phyloP scores from a whole-genome alignment of 2,113 vertebrate genomes.

The Fulmarus glacialis region DNA sequence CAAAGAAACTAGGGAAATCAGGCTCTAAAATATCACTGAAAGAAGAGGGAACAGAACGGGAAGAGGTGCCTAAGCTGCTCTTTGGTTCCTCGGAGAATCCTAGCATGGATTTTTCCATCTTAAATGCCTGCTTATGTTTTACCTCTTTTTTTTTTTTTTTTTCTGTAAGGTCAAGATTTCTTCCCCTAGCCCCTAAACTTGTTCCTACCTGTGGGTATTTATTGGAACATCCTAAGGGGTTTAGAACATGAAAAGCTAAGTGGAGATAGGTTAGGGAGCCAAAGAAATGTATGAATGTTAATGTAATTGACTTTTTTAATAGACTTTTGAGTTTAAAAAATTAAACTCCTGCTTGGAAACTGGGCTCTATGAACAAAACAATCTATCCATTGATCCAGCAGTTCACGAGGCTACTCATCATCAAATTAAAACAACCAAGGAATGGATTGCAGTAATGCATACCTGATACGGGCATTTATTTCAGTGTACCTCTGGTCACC shows the following conservation, averaged over 20 bases:
- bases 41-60: fast-evolving
- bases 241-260: neutral
- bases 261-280: neutral
- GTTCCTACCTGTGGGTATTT: neutral
- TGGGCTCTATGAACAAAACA: neutral
- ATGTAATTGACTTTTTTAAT: neutral
- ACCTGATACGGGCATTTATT: no score
- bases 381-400: neutral
- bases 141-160: no score
- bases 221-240: neutral
- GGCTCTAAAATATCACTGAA: neutral
- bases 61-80: neutral
- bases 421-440: neutral
- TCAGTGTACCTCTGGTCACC: neutral
- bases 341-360: neutral
- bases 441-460: neutral
- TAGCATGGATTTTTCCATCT: neutral
- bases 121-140: neutral
- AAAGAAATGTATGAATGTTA: neutral
- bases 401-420: neutral
- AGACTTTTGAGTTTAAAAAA: neutral
- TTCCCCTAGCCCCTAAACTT: neutral
- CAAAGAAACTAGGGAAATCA: neutral
- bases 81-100: neutral
- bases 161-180: neutral